A percentile compares a stretch with the other conserved stretches of the same genome.
Evolutionary conservation across 2,888 invertebrate species (phyloP).

Genomic region (Aporophyla lueneburgensis): DNA sequence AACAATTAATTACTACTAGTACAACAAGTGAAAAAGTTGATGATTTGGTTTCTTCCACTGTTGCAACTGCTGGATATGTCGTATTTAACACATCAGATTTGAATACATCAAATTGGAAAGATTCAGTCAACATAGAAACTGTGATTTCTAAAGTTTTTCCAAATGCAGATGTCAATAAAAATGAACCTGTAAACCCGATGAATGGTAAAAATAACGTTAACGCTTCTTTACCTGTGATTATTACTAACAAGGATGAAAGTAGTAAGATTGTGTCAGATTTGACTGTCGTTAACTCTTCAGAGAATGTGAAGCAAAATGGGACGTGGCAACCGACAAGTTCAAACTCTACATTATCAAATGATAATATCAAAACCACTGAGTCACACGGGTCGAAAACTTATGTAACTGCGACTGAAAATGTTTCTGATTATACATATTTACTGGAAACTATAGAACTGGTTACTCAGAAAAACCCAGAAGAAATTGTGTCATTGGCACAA

Average conservation of each 20-base stretch:
- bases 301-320: background rate
- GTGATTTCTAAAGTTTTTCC: background rate
- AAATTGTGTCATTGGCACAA: background rate
- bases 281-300: background rate
- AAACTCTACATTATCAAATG: constrained; percentile 13
- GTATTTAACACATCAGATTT: constrained; percentile 2
- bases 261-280: constrained; percentile 11
- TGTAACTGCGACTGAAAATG: constrained; percentile 4
- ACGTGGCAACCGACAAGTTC: background rate
- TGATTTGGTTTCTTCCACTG: background rate
- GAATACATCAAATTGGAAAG: background rate
- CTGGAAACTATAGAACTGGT: background rate
- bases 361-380: background rate
- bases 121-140: background rate
- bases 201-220: background rate
- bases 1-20: background rate
- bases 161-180: background rate
- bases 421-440: constrained; percentile 3
- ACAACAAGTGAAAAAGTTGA: background rate
- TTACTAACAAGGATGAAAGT: background rate
- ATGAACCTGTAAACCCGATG: background rate
- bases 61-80: background rate
- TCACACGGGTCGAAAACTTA: constrained; percentile 1
- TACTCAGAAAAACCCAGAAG: background rate
- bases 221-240: background rate